These are phyloP conservation scores for Pseudomugil tenellus DNA, from an alignment of 2,797 vertebrate species.

Conservation along the genomic window DNA sequence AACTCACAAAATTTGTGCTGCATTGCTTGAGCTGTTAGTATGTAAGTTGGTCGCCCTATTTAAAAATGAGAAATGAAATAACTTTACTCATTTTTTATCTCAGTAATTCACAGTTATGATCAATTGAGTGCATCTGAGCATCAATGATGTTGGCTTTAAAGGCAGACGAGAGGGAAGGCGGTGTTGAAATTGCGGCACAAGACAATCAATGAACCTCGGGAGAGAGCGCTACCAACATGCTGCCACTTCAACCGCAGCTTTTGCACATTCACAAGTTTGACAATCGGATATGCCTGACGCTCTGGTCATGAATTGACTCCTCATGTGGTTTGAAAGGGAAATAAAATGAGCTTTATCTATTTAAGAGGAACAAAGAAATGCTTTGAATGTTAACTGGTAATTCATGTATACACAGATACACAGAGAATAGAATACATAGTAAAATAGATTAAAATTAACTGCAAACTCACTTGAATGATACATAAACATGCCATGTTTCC, in stretches of 20 bases:
- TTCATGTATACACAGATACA: constrained; percentile 43
- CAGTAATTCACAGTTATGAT: constrained; percentile 35
- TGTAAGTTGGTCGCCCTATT: constrained; percentile 18
- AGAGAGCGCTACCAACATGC: constrained; percentile 17
- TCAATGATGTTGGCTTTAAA: constrained; percentile 31
- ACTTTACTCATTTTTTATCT: constrained; percentile 34
- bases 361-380: constrained; percentile 61
- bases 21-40: constrained; percentile 18
- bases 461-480: constrained; percentile 39
- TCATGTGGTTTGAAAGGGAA: constrained; percentile 50
- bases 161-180: constrained; percentile 34
- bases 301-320: constrained; percentile 54
- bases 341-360: constrained; percentile 72
- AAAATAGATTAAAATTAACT: constrained; percentile 33
- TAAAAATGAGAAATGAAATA: constrained; percentile 6
- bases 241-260: constrained; percentile 58
- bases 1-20: constrained; percentile 25
- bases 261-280: constrained; percentile 64
- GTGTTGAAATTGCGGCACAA: constrained; percentile 35
- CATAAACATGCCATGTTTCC: constrained; percentile 59
- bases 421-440: constrained; percentile 16
- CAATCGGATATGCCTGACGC: constrained; percentile 69
- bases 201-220: constrained; percentile 49
- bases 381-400: constrained; percentile 71
- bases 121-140: constrained; percentile 34